Percentiles rank a stretch among this genome's conserved stretches.
Evolutionary conservation across 1,140 invertebrate species (phyloP).

Genomic region (Drosophila orosa): DNA sequence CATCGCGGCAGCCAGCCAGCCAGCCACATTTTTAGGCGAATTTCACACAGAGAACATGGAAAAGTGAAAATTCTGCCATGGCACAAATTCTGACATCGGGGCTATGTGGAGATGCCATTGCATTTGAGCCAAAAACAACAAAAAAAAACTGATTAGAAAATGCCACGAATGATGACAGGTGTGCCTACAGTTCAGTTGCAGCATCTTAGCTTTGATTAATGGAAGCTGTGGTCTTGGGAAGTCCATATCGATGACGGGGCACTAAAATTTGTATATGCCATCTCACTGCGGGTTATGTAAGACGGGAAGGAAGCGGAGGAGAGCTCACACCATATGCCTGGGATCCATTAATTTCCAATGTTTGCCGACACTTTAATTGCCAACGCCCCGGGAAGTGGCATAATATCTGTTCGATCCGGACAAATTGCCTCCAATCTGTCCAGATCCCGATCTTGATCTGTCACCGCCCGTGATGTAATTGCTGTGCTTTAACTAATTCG

Average conservation of each 20-base stretch:
- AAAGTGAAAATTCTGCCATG: slow-evolving; percentile 70
- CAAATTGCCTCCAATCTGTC: slow-evolving; percentile 21
- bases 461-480: slow-evolving; percentile 36
- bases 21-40: slow-evolving; percentile 69
- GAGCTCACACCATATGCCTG: neutral
- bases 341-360: slow-evolving; percentile 1
- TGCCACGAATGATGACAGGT: slow-evolving; percentile 46
- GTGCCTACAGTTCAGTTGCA: slow-evolving; percentile 34
- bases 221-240: slow-evolving; percentile 35
- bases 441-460: slow-evolving; percentile 45
- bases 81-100: slow-evolving; percentile 58
- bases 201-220: slow-evolving; percentile 64
- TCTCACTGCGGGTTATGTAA: slow-evolving; percentile 36
- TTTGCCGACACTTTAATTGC: slow-evolving; percentile 6
- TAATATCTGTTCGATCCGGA: slow-evolving; percentile 6
- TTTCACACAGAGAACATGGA: slow-evolving; percentile 69
- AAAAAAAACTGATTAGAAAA: slow-evolving; percentile 62
- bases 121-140: slow-evolving; percentile 25
- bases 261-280: slow-evolving; percentile 21
- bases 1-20: slow-evolving; percentile 14
- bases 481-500: slow-evolving; percentile 39
- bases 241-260: slow-evolving; percentile 21
- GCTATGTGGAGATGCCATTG: slow-evolving; percentile 48
- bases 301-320: slow-evolving; percentile 25
- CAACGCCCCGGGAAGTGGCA: slow-evolving; percentile 11